Conservation (phyloP, 2,888 invertebrate species). For the Fragum sueziense region DNA sequence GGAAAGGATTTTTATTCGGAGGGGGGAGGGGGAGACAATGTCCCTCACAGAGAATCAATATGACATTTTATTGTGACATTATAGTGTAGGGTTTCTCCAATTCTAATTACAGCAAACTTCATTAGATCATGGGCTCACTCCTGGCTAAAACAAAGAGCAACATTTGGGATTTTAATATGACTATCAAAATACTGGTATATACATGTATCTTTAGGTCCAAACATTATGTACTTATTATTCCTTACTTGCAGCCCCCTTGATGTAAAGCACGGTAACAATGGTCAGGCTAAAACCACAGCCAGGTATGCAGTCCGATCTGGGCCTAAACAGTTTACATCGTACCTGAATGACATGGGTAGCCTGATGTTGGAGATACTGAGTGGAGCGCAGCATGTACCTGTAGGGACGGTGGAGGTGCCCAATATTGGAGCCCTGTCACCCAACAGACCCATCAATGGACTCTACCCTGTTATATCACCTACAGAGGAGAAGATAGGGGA, state of each 20-base stretch:
- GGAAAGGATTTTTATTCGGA: too few relatives aligned
- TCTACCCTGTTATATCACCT: conserved; percentile 76
- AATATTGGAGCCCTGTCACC: conserved; percentile 75
- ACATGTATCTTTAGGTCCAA: too few relatives aligned
- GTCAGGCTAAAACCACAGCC: conserved; percentile 72
- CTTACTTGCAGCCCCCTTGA: conserved; percentile 69
- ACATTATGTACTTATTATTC: background rate
- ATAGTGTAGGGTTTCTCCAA: too few relatives aligned
- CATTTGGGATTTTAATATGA: too few relatives aligned
- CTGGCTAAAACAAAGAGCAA: too few relatives aligned
- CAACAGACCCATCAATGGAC: conserved; percentile 77
- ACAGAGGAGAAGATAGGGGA: conserved; percentile 78
- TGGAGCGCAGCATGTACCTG: conserved; percentile 67
- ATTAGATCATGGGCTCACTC: too few relatives aligned
- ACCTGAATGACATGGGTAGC: conserved; percentile 80
- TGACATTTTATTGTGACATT: too few relatives aligned
- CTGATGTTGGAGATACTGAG: conserved; percentile 76
- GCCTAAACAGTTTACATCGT: conserved; percentile 81
- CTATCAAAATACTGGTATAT: too few relatives aligned
- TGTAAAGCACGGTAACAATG: conserved; percentile 65
- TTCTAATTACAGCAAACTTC: too few relatives aligned
- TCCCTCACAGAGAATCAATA: too few relatives aligned
- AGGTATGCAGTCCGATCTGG: conserved; percentile 81
- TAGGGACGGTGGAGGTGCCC: conserved; percentile 76
- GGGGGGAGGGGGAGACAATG: too few relatives aligned